Base-by-base conservation (phyloP, 2,888 invertebrate species). In the Pterostichus niger region DNA sequence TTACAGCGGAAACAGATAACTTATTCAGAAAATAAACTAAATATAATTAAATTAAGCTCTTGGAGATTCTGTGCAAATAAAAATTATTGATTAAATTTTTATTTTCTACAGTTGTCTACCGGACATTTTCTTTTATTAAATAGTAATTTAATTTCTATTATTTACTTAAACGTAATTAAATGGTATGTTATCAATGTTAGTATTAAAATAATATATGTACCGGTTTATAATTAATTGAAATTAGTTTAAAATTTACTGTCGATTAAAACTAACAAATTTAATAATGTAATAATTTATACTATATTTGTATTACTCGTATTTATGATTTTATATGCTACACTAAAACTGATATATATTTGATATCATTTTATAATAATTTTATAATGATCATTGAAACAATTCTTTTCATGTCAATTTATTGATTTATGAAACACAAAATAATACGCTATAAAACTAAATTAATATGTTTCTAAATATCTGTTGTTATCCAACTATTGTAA, bases 21-120 rank as follows among this genome's bases (percentile, higher is more conserved):
- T 54, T 68, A 80, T 80, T 68, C 17, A 80, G 13, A 6, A 80
- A 80, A 68, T 80, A 80, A 80, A 80, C 71, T 68, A 68, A 61
- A 68, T 68, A 80, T 68, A 80, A 80, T 80, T 52, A 35, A 64
- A 64, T 64, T 64, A 64, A 64, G 33, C 35, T 64, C 59, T 64
- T 11, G 33, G 35, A 35, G 49, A 49, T 49, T 49, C 11, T 64
- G 35, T 33, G 33, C 64, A 64, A 61, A 61, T 31, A 31, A 0
- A 64, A 64, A 33, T 64, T 64, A 64, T 13, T 31, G 35, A 61
- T 64, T 64, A 35, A 64, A 64, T 64, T 64, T 64, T 64, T 64
- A 64, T 35, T 13, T 35, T 64, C 35, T 35, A 59, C 31, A 59
- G 9, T 40, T 24, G 31, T 0, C 31, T 24, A 3, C 17, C 7